Conservation (phyloP, 2,797 vertebrate species). For the Poecilia velifera region DNA sequence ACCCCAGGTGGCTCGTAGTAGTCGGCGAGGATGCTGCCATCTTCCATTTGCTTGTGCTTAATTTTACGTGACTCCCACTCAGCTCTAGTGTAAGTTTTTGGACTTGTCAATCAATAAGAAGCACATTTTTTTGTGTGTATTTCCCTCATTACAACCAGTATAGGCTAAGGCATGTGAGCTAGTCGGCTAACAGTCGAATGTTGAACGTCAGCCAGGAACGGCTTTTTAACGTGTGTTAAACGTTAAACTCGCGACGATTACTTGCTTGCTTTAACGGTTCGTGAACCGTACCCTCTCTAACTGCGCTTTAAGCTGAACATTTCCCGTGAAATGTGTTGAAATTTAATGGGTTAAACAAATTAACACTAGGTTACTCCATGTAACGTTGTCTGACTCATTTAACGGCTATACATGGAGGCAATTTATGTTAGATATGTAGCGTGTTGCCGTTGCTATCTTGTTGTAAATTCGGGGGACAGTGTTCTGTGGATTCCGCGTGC, state of each 20-base stretch:
- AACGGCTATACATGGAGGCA: neutral
- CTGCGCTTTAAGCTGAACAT: neutral
- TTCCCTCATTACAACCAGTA: slow-evolving; percentile 38
- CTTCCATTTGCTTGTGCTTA: slow-evolving; percentile 5
- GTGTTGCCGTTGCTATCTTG: neutral
- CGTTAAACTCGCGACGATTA: neutral
- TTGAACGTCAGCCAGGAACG: slow-evolving; percentile 42
- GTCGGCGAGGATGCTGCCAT: slow-evolving; percentile 46
- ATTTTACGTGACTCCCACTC: slow-evolving; percentile 9
- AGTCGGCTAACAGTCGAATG: slow-evolving; percentile 62
- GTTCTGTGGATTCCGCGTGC: neutral
- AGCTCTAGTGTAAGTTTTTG: slow-evolving; percentile 36
- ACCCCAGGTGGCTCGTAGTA: slow-evolving; percentile 29
- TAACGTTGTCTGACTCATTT: neutral
- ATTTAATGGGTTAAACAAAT: neutral
- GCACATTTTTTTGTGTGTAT: slow-evolving; percentile 37
- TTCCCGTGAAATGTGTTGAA: neutral
- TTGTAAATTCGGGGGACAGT: neutral
- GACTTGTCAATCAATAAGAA: slow-evolving; percentile 56
- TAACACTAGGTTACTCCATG: neutral
- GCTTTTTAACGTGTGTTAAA: slow-evolving; percentile 35
- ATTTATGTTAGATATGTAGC: neutral
- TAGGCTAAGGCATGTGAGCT: slow-evolving; percentile 62
- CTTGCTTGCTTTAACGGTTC: neutral
- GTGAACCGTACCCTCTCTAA: neutral